A percentile compares a stretch with the other conserved stretches of the same genome.
These are phyloP conservation scores for Glomeris maerens DNA, from an alignment of 1,140 invertebrate species.

Conservation along the genomic window DNA sequence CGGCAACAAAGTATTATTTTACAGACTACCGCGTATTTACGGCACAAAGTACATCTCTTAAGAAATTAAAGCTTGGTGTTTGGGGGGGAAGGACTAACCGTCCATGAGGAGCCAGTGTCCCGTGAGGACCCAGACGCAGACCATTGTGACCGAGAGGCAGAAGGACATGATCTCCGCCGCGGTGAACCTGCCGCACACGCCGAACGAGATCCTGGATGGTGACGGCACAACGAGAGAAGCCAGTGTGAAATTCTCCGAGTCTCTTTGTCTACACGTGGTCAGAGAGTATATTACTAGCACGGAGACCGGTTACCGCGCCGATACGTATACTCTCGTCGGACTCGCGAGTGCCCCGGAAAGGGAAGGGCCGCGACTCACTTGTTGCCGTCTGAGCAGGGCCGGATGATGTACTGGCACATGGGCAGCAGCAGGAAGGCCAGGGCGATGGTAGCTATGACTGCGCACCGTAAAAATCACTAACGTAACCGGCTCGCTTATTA, in stretches of 20 bases:
- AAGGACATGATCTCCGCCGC: slow-evolving; percentile 87
- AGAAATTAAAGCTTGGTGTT: background rate
- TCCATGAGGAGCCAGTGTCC: slow-evolving; percentile 98
- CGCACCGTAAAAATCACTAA: slow-evolving; percentile 26
- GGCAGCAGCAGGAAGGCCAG: slow-evolving; percentile 87
- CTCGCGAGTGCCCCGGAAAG: too few species aligned
- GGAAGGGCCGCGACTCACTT: too few species aligned
- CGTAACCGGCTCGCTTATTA: too few species aligned
- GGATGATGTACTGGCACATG: slow-evolving; percentile 90
- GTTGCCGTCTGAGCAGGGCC: slow-evolving; percentile 66
- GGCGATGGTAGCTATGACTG: slow-evolving; percentile 91
- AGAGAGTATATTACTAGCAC: too few species aligned
- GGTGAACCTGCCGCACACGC: slow-evolving; percentile 76
- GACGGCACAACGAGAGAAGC: too few species aligned
- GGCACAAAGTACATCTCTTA: background rate
- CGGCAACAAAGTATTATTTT: slow-evolving; percentile 14
- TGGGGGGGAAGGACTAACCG: too few species aligned
- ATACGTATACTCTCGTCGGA: too few species aligned
- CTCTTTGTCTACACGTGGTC: too few species aligned
- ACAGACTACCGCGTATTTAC: background rate
- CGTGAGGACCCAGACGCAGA: slow-evolving; percentile 91
- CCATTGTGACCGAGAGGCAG: slow-evolving; percentile 77
- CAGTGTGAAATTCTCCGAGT: too few species aligned
- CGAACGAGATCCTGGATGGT: slow-evolving; percentile 64
- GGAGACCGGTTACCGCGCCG: too few species aligned